These are phyloP conservation scores for Corydoras maculifer DNA, from an alignment of 2,113 vertebrate genomes.

Conservation along the genomic window DNA sequence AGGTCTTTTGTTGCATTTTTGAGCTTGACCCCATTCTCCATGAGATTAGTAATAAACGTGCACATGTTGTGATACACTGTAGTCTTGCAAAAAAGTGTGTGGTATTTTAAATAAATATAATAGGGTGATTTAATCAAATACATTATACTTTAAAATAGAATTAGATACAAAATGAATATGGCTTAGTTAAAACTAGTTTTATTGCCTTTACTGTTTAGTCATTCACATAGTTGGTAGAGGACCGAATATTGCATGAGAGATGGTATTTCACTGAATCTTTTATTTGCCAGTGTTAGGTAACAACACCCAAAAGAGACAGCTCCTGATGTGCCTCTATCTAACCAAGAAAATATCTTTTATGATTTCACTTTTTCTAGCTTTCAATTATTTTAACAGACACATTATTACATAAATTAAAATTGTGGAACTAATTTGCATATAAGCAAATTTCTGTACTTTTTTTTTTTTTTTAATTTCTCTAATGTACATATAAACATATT, in stretches of 20 bases:
- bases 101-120: no score
- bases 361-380: no score
- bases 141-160: slow-evolving; percentile 22
- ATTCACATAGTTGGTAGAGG: slow-evolving; percentile 31
- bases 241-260: slow-evolving; percentile 30
- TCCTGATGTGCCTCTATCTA: neutral
- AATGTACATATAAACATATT: neutral
- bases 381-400: no score
- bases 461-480: no score
- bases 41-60: slow-evolving; percentile 27
- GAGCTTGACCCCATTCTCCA: slow-evolving; percentile 19
- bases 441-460: neutral
- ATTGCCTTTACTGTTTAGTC: slow-evolving; percentile 20
- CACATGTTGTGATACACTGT: neutral
- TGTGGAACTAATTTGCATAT: neutral
- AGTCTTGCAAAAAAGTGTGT: no score
- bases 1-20: slow-evolving; percentile 22
- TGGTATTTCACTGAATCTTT: slow-evolving; percentile 53
- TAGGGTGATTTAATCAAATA: no score
- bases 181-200: slow-evolving; percentile 23
- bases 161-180: neutral
- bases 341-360: no score
- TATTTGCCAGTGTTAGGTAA: slow-evolving; percentile 46
- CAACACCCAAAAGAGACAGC: slow-evolving; percentile 15
- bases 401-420: neutral